Base-by-base conservation (phyloP, 2,113 vertebrate species). In the Paralichthys olivaceus region DNA sequence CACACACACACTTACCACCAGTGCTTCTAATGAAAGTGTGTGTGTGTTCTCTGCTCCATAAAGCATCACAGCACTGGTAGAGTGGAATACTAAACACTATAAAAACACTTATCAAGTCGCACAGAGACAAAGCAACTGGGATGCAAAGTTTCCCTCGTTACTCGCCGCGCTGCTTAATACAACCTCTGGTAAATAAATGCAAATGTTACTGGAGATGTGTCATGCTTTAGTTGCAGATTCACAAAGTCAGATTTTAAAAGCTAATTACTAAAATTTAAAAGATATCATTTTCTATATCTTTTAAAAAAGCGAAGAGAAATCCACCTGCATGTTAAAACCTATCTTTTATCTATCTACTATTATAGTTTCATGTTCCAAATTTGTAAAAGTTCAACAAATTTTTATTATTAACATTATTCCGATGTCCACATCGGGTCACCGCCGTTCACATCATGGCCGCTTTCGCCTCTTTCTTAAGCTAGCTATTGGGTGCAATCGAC, bases 41-140 rank as follows among this genome's bases (percentile, higher is more conserved):
- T 69, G 68, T 81, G 79, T 47, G 84, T 87, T 75, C 81, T 84
- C 69, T 72, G 87, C 87, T 84, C 78, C 87, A 92, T 91, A 91
- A 91, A 92, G 84, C 86, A 90, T 73, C 76, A 82, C 80, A 69
- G 77, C 80, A 40, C 80, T 68, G 73, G 71, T 65, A 84, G 84
- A 79, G 82, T 49, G 59, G 87, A 84, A 90, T 83, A 84, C 87
- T 85, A 85, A 89, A 89, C 75, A 84, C 86, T 51, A 89, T 81
- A 88, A 88, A 91, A 87, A 83, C 61, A 82, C 63, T 49, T n/a
- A 87, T 79, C 87, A 84, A 88, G 85, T 75, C 59, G 61, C 70
- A 43, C 63, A 73, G 80, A 88, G 78, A 83, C 77, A 81, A 87
- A 89, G 73, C 68, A 67, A 34, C 72, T 53, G 75, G 72, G 77